Percentiles rank a stretch among this genome's conserved stretches.
These are phyloP conservation scores for Cyclargus thomasi DNA, from an alignment of 1,140 invertebrate genomes.

Conservation along the genomic window DNA sequence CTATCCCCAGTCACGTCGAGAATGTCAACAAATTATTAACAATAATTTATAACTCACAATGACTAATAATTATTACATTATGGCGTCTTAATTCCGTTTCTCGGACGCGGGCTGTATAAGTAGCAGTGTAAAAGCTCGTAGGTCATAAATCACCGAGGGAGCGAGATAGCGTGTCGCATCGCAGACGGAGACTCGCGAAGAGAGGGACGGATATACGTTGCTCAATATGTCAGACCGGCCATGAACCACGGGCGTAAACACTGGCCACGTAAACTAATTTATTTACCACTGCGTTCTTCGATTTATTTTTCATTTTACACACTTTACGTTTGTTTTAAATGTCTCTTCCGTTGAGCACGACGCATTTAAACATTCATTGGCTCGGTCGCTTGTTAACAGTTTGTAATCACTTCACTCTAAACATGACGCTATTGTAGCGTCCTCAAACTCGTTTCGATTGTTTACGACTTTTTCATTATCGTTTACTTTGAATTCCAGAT, in stretches of 20 bases:
- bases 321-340: slow-evolving; percentile 14
- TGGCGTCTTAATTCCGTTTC: slow-evolving; percentile 46
- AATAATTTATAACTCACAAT: slow-evolving; percentile 20
- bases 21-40: slow-evolving; percentile 10
- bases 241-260: slow-evolving; percentile 36
- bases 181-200: slow-evolving; percentile 7
- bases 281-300: slow-evolving; percentile 27
- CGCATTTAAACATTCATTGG: neutral
- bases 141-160: slow-evolving; percentile 46
- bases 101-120: slow-evolving; percentile 36
- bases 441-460: neutral
- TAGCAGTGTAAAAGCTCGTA: slow-evolving; percentile 42
- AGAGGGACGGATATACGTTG: slow-evolving; percentile 27
- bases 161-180: slow-evolving; percentile 24
- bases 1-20: neutral
- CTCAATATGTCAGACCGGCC: slow-evolving; percentile 24
- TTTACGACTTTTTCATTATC: neutral
- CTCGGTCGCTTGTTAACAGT: neutral
- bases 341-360: slow-evolving; percentile 3
- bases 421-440: neutral
- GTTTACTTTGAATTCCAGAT: neutral
- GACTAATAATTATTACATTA: slow-evolving; percentile 48
- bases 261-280: slow-evolving; percentile 29
- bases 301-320: slow-evolving; percentile 20
- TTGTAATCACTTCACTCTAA: slow-evolving; percentile 2